Base-by-base conservation (phyloP, 2,113 vertebrate species). In the Tupaia tana region DNA sequence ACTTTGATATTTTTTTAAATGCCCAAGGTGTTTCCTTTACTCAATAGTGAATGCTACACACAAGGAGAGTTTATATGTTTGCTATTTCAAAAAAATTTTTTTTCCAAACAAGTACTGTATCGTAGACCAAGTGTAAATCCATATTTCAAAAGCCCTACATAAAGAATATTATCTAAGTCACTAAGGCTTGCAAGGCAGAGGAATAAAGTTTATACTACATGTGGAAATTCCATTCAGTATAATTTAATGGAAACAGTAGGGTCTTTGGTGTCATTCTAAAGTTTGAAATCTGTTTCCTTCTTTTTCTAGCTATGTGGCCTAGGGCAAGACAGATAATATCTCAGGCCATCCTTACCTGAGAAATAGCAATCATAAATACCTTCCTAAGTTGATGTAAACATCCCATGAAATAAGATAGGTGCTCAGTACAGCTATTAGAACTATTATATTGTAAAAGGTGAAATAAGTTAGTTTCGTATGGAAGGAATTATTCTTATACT, bases 201-300 rank as follows among this genome's bases (percentile, higher is more conserved):
- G n/a, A 79, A 93, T 91, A 13, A 71, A 10, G 80, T 79, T 73
- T 79, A 86, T 69, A 29, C 66, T 34, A 67, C 15, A 87, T 63
- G 19, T 89, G 67, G 15, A 56, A 91, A 77, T 81, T 89, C 59
- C 34, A 86, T n/a, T 4, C 27, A 92, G 61, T 58, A 86, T 43
- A 9, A 61, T 56, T 12, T 31, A 94, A 18, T 75, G 9, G 54
- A 52, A 87, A 82, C 43, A 81, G n/a, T 66, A 63, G 58, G n/a
- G 4, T 74, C 8, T 87, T 79, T 86, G 20, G 56, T 93, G 31
- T 96, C 82, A 86, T 15, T 75, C 12, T 86, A 43, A 91, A 83
- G 34, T 85, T 95, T 84, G 70, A 88, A 90, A 64, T 74, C n/a
- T 29, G 4, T 94, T 43, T 54, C 11, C 27, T 7, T 83, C 54